Evolutionary conservation across 2,113 vertebrate genomes (phyloP).

Genomic region (Peromyscus polionotus): DNA sequence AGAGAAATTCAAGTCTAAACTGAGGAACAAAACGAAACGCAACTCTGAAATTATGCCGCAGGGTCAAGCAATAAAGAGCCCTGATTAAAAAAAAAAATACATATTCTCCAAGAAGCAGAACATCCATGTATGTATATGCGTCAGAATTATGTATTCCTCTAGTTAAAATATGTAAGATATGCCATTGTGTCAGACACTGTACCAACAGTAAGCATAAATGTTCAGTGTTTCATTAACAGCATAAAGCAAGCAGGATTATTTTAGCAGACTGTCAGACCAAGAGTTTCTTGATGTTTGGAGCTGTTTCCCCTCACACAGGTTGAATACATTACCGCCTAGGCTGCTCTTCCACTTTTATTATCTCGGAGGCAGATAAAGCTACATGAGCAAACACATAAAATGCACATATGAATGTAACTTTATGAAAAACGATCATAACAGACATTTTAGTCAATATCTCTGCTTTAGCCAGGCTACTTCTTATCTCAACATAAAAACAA

Average conservation of each 20-base stretch:
- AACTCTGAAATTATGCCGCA: neutral
- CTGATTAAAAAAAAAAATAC: neutral
- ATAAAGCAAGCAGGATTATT: conserved; percentile 57
- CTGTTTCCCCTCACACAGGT: neutral
- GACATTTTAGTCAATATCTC: conserved; percentile 45
- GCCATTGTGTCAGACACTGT: neutral
- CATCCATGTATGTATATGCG: neutral
- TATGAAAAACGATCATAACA: conserved; percentile 24
- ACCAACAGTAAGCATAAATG: conserved; percentile 54
- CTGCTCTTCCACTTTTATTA: conserved; percentile 41
- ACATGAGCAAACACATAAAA: conserved; percentile 20
- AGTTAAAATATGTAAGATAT: conserved; percentile 60
- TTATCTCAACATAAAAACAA: conserved; percentile 46
- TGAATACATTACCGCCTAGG: neutral
- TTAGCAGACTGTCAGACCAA: conserved; percentile 11
- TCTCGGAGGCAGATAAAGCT: conserved; percentile 24
- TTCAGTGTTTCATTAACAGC: conserved; percentile 59
- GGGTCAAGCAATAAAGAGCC: neutral
- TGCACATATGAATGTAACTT: conserved; percentile 26
- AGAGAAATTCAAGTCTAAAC: neutral
- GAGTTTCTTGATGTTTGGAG: neutral
- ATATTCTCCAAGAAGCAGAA: neutral
- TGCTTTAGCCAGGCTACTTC: conserved; percentile 35
- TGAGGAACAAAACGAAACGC: neutral
- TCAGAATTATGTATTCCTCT: conserved; percentile 20